Percentiles rank a stretch among this genome's conserved stretches.
Conservation (phyloP, 1,140 invertebrate species). For the Macrotrachela quadricornifera region DNA sequence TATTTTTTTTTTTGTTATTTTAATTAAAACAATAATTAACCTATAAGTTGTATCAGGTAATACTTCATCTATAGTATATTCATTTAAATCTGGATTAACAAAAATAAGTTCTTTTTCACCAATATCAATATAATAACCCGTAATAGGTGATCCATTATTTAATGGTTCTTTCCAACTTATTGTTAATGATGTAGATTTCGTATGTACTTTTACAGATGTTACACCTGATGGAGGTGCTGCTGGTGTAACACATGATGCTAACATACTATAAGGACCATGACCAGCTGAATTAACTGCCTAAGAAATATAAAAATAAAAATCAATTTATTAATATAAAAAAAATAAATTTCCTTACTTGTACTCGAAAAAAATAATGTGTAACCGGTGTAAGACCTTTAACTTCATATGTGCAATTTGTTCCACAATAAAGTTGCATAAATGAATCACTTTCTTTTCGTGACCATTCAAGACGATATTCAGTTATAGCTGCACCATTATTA, state of each 20-base stretch:
- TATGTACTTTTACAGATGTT: constrained; percentile 33
- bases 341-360: constrained; percentile 13
- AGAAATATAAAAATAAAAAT: too few relatives aligned
- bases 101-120: too few relatives aligned
- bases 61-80: too few relatives aligned
- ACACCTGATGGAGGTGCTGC: constrained; percentile 23
- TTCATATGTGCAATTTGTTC: constrained; percentile 36
- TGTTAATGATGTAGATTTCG: constrained; percentile 42
- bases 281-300: constrained; percentile 20
- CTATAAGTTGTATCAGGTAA: too few relatives aligned
- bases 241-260: constrained; percentile 18
- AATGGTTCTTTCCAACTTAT: constrained; percentile 50
- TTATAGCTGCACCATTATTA: constrained; percentile 52
- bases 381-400: constrained; percentile 46
- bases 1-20: constrained; percentile 8
- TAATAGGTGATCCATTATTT: constrained; percentile 32
- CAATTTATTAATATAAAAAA: too few relatives aligned
- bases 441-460: neutral
- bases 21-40: too few relatives aligned
- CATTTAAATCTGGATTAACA: too few relatives aligned
- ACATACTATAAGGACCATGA: constrained; percentile 19
- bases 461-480: constrained; percentile 54
- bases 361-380: constrained; percentile 50
- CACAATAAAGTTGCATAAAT: constrained; percentile 29
- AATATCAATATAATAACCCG: too few relatives aligned